phyloP scores from a whole-genome alignment of 53 echinoderm and acorn worm genomes.

The Luidia sarsii region DNA sequence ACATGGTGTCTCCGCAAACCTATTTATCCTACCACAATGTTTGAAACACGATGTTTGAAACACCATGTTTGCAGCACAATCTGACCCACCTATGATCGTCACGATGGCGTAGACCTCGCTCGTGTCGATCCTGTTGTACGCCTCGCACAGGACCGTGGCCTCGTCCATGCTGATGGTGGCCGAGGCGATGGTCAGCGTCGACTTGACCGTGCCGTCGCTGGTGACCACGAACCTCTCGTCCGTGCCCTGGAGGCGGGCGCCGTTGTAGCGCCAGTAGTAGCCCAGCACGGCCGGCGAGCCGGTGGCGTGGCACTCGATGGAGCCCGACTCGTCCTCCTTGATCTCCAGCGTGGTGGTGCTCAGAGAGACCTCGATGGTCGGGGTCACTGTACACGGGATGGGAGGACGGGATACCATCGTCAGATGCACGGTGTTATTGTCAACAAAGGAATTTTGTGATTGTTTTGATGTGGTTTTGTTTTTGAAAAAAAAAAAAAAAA shows the following conservation, averaged over 20 bases:
- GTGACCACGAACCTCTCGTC: slow-evolving; percentile 82
- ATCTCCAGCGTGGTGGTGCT: slow-evolving; percentile 51
- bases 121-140: slow-evolving; percentile 76
- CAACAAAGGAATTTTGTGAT: too few relatives aligned
- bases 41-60: too few relatives aligned
- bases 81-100: slow-evolving; percentile 59
- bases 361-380: slow-evolving; percentile 68
- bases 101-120: slow-evolving; percentile 64
- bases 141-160: slow-evolving; percentile 75
- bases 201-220: slow-evolving; percentile 29
- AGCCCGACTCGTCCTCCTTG: slow-evolving; percentile 67
- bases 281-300: slow-evolving; percentile 73
- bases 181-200: slow-evolving; percentile 77
- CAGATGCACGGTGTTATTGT: too few relatives aligned
- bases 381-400: slow-evolving; percentile 83
- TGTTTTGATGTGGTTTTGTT: too few relatives aligned
- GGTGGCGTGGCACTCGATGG: slow-evolving; percentile 66
- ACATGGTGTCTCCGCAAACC: too few relatives aligned
- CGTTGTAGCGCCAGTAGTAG: slow-evolving; percentile 86
- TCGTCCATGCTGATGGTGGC: slow-evolving; percentile 94
- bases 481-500: too few relatives aligned
- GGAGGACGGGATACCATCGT: too few relatives aligned
- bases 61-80: too few relatives aligned
- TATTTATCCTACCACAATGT: too few relatives aligned
- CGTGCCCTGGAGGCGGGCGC: slow-evolving; percentile 45